These are phyloP conservation scores for Cynopterus sphinx DNA, from an alignment of 2,797 vertebrate species.

Conservation along the genomic window DNA sequence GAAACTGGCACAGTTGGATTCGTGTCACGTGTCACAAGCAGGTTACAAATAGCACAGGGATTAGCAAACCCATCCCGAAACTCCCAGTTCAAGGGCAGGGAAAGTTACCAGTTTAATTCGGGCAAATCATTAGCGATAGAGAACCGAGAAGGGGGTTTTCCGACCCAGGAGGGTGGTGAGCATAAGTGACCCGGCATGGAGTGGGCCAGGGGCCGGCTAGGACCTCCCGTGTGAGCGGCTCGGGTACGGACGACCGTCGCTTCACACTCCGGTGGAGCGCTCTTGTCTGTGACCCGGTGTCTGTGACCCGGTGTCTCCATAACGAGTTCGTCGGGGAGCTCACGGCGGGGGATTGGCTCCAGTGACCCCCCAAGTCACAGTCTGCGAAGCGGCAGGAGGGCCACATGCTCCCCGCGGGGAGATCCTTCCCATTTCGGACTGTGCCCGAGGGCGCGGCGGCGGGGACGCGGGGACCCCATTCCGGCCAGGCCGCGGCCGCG, in stretches of 20 bases:
- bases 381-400: not conserved
- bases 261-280: accelerated
- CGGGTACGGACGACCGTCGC: not conserved
- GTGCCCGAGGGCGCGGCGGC: not conserved
- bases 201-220: not conserved
- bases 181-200: not conserved
- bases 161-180: not conserved
- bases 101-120: constrained; percentile 49
- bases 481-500: accelerated
- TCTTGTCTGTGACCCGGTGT: not conserved
- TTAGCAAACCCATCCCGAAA: constrained; percentile 38
- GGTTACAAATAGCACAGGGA: constrained; percentile 62
- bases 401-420: not conserved
- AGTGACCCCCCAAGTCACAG: not conserved
- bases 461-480: not conserved
- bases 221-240: not conserved
- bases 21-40: constrained; percentile 40
- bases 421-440: not conserved
- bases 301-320: too few relatives aligned
- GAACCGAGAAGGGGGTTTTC: not conserved
- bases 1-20: constrained; percentile 39
- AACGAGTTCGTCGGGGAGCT: not conserved
- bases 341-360: not conserved
- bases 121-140: not conserved
- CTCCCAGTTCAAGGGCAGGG: constrained; percentile 63